Base-by-base conservation (phyloP, 2,888 invertebrate species). In the Stegana nigrithorax region DNA sequence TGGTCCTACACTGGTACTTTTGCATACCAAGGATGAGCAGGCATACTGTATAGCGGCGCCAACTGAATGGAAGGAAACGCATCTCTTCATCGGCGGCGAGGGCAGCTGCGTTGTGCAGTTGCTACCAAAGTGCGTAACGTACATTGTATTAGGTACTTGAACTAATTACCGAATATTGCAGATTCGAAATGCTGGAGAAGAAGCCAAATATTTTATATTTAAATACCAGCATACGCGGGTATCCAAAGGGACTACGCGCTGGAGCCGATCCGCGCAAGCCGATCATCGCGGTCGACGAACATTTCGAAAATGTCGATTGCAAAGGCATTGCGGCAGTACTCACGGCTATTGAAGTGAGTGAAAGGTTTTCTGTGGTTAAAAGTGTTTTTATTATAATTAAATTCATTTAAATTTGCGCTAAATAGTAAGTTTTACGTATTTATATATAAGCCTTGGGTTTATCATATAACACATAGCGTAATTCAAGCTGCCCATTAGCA, bases 21-120 rank as follows among this genome's bases (percentile, higher is more conserved):
- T 91, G n/a, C 87, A 89, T 64, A 89, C 88, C 2, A 76, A 83
- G 65, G 88, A 88, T 45, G 90, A 89, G 21, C 89, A 92, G 67
- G 88, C 92, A 65, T 91, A 93, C 77, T 95, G 93, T 81, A 85
- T 96, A 60, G 93, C 93, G 26, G 87, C 91, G 8, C 90, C 94
- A 12, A 87, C 87, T 63, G 96, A 95, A 85, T 96, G 96, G 96
- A 90, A 91, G 72, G 96, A 94, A 84, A 91, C 92, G 4, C 91
- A 93, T 86, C 88, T 91, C 55, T 95, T 93, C 86, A 94, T 93
- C 89, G 96, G 96, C 45, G 89, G 90, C 2, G 89, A 91, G n/a
- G 93, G 94, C 64, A 89, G 91, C 66, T 90, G 92, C 72, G 88
- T 94, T 45, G 86, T 95, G 63, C 94, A 95, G 83, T 84, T 96